Evolutionary conservation across 1,140 invertebrate genomes (phyloP), one percentile per base, ranked within the genome.

Genomic region (Heliconius hermathena): DNA sequence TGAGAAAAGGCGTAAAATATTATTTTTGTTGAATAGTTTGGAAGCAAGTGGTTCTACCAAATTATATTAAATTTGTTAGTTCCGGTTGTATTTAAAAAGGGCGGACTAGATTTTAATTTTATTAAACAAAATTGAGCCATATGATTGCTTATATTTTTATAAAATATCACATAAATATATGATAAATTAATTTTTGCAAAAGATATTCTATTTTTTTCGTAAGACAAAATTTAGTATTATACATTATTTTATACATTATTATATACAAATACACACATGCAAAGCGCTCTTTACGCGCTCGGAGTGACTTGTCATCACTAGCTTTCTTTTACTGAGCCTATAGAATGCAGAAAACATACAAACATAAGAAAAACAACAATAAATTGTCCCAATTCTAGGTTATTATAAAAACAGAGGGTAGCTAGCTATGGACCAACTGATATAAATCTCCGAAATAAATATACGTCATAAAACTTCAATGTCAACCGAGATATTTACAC

Each of bases 401-500:
- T 36, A 78, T 77, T 74, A 78, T 77, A 78, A 81, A 81, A 81
- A 81, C 80, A 76, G 74, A 78, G 77, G 77, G 54, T 52, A 52
- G 73, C 46, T 52, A 52, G 73, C 46, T 38, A 77, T 49, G 80
- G 80, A n/a, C 54, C 80, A 70, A 75, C 26, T 66, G 76, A 88
- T 84, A 90, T 93, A 93, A 93, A 93, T 93, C 89, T 90, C 87
- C 90, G 86, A 89, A 84, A 90, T 89, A 90, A 90, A 89, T 92
- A 89, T 92, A 89, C 81, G 80, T 89, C 86, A 87, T 87, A 91
- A 90, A 91, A 84, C 86, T 83, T 85, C 85, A 87, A 82, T 91
- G 89, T 89, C 91, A 90, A 85, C 83, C 85, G 73, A 80, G 89
- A 90, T 93, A 93, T 93, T 92, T 92, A 92, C 89, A 88, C 86